These are phyloP conservation scores for Gallinago jamesoni DNA, from an alignment of 2,113 vertebrate genomes.

Conservation along the genomic window DNA sequence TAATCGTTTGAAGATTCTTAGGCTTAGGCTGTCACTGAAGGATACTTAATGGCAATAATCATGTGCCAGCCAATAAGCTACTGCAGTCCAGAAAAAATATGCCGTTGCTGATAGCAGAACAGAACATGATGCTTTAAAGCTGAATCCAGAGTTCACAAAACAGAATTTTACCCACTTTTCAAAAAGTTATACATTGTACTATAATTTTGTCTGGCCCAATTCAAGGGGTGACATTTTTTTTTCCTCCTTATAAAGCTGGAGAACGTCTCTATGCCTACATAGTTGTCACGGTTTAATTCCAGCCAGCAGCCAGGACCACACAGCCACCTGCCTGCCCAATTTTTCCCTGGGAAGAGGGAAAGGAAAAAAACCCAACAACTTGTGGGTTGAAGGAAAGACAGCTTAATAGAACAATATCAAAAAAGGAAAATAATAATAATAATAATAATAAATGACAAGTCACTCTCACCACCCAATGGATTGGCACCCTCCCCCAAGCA, in stretches of 20 bases:
- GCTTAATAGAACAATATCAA: background rate
- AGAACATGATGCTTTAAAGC: background rate
- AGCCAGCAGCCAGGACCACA: background rate
- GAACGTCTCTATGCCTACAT: background rate
- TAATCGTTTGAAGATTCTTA: slow-evolving; percentile 15
- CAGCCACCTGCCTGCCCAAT: background rate
- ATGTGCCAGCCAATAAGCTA: background rate
- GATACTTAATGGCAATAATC: slow-evolving; percentile 17
- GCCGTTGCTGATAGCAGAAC: background rate
- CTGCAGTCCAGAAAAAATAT: background rate
- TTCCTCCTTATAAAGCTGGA: background rate
- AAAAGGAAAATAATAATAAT: background rate
- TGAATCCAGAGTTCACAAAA: background rate
- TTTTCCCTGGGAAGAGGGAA: background rate
- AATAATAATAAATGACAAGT: background rate
- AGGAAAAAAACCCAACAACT: background rate
- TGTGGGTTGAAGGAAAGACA: background rate
- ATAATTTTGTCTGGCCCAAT: background rate
- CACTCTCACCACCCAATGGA: background rate
- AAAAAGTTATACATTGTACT: background rate
- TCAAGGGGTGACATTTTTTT: background rate
- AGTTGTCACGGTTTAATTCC: background rate
- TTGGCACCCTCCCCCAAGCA: background rate
- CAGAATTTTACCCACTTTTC: background rate
- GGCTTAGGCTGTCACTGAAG: slow-evolving; percentile 3